Evolutionary conservation across 1,140 invertebrate genomes (phyloP).

Genomic region (Octopus bimaculoides): DNA sequence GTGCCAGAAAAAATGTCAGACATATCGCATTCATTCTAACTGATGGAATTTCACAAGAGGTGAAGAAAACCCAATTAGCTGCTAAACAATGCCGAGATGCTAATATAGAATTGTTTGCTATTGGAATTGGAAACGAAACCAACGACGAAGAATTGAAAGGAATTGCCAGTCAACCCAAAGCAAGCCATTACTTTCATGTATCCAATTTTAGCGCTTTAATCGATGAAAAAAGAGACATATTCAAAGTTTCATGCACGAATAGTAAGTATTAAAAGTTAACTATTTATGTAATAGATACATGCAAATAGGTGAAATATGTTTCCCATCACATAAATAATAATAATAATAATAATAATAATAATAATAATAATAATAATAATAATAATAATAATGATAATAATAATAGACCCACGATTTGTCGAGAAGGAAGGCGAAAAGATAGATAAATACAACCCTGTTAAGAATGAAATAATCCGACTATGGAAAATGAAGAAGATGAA

Average conservation of each 20-base stretch:
- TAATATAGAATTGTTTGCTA: conserved; percentile 29
- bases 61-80: conserved; percentile 16
- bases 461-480: too few relatives aligned
- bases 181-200: conserved; percentile 31
- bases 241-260: neutral
- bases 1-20: conserved; percentile 35
- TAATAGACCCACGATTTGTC: too few relatives aligned
- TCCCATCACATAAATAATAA: too few relatives aligned
- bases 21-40: conserved; percentile 50
- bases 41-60: conserved; percentile 47
- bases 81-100: neutral
- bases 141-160: conserved; percentile 33
- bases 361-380: too few relatives aligned
- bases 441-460: too few relatives aligned
- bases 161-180: conserved; percentile 32
- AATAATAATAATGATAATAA: too few relatives aligned
- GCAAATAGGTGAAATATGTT: too few relatives aligned
- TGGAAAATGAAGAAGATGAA: too few relatives aligned
- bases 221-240: neutral
- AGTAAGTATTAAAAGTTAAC: neutral
- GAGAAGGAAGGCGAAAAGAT: too few relatives aligned
- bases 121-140: conserved; percentile 34
- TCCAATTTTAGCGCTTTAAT: conserved; percentile 32
- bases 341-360: too few relatives aligned
- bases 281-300: too few relatives aligned